Conservation (phyloP, 2,113 vertebrate species). For the Eubucco bourcierii region DNA sequence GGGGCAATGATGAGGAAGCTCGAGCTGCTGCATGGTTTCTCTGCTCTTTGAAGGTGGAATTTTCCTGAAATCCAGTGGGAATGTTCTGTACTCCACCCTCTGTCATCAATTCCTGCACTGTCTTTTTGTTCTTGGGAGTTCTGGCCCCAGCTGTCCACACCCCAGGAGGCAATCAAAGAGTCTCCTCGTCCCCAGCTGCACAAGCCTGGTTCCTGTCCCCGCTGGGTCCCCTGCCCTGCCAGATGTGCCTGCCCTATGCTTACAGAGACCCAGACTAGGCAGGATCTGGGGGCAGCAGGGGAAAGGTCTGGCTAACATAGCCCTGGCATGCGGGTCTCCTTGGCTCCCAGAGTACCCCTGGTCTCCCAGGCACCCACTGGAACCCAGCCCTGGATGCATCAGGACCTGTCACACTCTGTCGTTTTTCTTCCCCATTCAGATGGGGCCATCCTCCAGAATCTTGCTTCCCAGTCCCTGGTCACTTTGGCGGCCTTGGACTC, state of each 20-base stretch:
- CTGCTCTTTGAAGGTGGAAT: not conserved
- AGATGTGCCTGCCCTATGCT: not conserved
- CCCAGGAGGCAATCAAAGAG: not conserved
- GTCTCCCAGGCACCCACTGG: not conserved
- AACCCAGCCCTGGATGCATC: not conserved
- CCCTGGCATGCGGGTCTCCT: not conserved
- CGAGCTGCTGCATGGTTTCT: not conserved
- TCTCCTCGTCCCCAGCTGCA: not conserved
- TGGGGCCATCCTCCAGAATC: rapidly evolving
- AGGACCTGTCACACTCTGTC: rapidly evolving
- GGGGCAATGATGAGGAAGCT: rapidly evolving
- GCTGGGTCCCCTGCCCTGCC: rapidly evolving
- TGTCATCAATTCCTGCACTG: not conserved
- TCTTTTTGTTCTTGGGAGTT: not conserved
- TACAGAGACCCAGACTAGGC: not conserved
- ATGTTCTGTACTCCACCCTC: not conserved
- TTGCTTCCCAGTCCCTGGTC: not conserved
- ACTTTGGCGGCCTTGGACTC: too few species aligned
- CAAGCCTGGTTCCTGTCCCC: not conserved
- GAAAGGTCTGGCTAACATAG: not conserved
- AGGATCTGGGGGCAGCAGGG: not conserved
- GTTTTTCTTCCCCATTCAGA: rapidly evolving
- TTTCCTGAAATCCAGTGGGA: not conserved
- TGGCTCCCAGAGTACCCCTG: not conserved
- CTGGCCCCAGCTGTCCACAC: not conserved